These are phyloP conservation scores for Loriculus beryllinus DNA, from an alignment of 2,797 vertebrate genomes.

Conservation along the genomic window DNA sequence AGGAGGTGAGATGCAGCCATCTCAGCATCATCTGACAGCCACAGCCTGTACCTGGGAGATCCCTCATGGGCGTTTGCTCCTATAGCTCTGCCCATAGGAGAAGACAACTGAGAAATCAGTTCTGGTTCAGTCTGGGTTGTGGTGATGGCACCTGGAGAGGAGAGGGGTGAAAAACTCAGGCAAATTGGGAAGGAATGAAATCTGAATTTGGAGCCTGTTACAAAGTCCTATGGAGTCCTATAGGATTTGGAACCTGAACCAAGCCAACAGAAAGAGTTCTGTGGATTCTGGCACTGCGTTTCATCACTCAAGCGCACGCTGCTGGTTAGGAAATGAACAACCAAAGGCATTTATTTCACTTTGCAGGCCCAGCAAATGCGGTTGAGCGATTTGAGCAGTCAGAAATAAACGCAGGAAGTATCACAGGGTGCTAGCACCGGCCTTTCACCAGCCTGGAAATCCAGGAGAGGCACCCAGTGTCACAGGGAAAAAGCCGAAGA, in stretches of 20 bases:
- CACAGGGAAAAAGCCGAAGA: background rate
- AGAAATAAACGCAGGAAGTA: background rate
- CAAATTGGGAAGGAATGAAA: background rate
- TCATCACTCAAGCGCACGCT: background rate
- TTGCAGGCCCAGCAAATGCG: background rate
- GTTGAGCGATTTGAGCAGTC: background rate
- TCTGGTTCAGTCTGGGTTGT: background rate
- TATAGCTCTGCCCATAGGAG: background rate
- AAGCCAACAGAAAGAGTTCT: background rate
- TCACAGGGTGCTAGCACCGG: background rate
- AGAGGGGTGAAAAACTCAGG: background rate
- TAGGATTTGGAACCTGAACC: background rate
- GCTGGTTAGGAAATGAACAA: background rate
- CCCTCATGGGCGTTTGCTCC: background rate
- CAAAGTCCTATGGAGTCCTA: background rate
- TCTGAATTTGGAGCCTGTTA: background rate
- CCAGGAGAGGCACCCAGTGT: background rate
- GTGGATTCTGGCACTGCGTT: background rate
- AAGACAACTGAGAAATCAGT: background rate
- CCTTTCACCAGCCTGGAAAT: background rate
- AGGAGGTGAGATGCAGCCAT: background rate
- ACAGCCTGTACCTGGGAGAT: background rate
- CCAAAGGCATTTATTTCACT: background rate
- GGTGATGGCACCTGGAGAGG: background rate
- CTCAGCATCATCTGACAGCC: background rate